Evolutionary conservation across 2,888 invertebrate species (phyloP).

Genomic region (Philopedon plagiatum): DNA sequence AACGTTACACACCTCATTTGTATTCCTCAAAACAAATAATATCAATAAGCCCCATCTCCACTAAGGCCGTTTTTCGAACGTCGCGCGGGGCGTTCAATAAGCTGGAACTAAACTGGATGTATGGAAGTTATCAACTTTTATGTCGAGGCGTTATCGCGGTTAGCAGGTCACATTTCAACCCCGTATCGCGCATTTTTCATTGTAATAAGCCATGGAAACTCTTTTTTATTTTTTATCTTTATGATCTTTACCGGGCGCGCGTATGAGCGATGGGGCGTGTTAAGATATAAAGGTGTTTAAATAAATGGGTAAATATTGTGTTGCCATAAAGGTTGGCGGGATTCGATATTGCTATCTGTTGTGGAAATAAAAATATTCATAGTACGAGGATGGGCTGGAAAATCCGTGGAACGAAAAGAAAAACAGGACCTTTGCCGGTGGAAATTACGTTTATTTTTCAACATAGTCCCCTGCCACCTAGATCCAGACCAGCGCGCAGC

Average conservation of each 20-base stretch:
- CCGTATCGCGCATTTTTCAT: constrained; percentile 53
- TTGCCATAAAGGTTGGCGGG: not conserved
- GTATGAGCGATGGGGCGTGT: constrained; percentile 34
- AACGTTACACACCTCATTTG: not conserved
- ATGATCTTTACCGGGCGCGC: constrained; percentile 31
- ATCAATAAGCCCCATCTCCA: constrained; percentile 19
- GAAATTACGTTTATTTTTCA: too few species aligned
- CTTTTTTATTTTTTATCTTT: constrained; percentile 40
- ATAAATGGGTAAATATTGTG: constrained; percentile 13
- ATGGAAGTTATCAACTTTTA: constrained; percentile 63
- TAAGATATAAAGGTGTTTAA: constrained; percentile 37
- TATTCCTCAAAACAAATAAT: constrained; percentile 3
- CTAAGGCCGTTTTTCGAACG: constrained; percentile 40
- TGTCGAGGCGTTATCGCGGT: constrained; percentile 59
- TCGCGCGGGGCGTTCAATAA: constrained; percentile 61
- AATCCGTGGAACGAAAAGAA: too few species aligned
- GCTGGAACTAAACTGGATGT: constrained; percentile 63
- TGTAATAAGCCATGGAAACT: constrained; percentile 42
- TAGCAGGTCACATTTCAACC: constrained; percentile 58
- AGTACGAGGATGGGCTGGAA: too few species aligned
- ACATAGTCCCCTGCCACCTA: too few species aligned
- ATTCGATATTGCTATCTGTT: not conserved
- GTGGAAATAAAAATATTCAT: constrained; percentile 1
- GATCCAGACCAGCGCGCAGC: too few species aligned
- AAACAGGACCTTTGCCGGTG: too few species aligned